Evolutionary conservation across 2,797 vertebrate genomes (phyloP), one percentile per base, ranked within the genome.

Genomic region (Liparis tanakae): DNA sequence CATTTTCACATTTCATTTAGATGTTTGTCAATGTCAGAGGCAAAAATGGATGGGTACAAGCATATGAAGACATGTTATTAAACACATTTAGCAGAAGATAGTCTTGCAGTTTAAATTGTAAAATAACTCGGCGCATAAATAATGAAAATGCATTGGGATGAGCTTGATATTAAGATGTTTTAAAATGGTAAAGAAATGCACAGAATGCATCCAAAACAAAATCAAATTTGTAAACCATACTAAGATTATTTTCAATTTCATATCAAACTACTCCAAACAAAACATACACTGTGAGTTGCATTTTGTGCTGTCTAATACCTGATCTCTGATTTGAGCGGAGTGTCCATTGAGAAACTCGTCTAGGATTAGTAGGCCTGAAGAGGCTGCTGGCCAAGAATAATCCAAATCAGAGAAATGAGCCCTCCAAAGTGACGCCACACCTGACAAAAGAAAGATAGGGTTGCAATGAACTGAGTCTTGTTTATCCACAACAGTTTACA

Each of bases 351-450:
- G 91, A 88, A 88, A 91, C 87, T 86, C 85, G 81, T 91, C 89
- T 86, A 90, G 88, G 85, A 90, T 86, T 89, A 89, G 92, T 85
- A 88, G 91, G 91, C 89, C 88, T 79, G 87, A 85, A 87, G 88
- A 88, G 87, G 89, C 93, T 92, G 87, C 85, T 91, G 93, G 88
- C 85, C 93, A 82, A 91, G 89, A 91, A 90, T 85, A 91, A 92
- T 94, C 91, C 93, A 90, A 93, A 92, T 95, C 94, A 95, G 91
- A 94, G 92, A 91, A 94, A 90, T 78, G 90, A 89, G 89, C 83
- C 89, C 83, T 93, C 91, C 88, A 90, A 92, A 84, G 89, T 91
- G 89, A 92, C 78, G 80, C 87, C 91, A 94, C 92, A 95, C 94
- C 95, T 96, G 91, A 81, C 82, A 84, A 91, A 90, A 89, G 79